Conservation (phyloP, 2,113 vertebrate genomes). For the Thinocorus orbignyianus region DNA sequence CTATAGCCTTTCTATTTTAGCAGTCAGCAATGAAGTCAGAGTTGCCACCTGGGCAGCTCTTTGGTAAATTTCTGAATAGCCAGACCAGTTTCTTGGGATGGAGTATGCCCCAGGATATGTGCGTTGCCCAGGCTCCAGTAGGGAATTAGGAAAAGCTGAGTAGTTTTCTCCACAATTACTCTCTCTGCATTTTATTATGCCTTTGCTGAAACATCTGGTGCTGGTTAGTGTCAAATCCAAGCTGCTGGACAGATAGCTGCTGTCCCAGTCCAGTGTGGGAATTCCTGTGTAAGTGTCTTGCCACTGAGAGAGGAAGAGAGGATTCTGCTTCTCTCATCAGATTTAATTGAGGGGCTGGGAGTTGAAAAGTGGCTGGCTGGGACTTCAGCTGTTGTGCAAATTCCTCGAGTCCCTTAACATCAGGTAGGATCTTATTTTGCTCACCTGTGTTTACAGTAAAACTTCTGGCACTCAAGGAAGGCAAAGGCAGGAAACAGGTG, state of each 20-base stretch:
- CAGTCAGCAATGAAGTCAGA: neutral
- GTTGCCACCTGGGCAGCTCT: neutral
- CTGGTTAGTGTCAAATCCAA: slow-evolving; percentile 38
- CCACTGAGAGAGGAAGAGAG: neutral
- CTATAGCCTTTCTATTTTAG: neutral
- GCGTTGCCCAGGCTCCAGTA: rapidly evolving
- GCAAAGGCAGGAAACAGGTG: slow-evolving; percentile 52
- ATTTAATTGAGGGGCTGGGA: slow-evolving; percentile 13
- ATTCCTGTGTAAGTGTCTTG: neutral
- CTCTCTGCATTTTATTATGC: neutral
- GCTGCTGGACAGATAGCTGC: slow-evolving; percentile 13
- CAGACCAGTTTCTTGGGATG: neutral
- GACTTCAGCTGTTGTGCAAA: neutral
- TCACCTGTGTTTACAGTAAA: slow-evolving; percentile 57
- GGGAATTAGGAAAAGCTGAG: neutral
- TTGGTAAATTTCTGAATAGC: neutral
- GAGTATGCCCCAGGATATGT: neutral
- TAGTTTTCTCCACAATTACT: neutral
- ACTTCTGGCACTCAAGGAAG: neutral
- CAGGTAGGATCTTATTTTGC: slow-evolving; percentile 11
- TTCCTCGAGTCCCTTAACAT: neutral
- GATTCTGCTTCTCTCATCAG: slow-evolving; percentile 22
- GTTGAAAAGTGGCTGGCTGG: neutral
- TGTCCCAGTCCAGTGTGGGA: neutral
- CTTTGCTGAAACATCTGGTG: slow-evolving; percentile 26